Percentiles rank a stretch among this genome's conserved stretches.
phyloP scores from a whole-genome alignment of 2,113 vertebrate genomes.

The Sminthopsis crassicaudata region DNA sequence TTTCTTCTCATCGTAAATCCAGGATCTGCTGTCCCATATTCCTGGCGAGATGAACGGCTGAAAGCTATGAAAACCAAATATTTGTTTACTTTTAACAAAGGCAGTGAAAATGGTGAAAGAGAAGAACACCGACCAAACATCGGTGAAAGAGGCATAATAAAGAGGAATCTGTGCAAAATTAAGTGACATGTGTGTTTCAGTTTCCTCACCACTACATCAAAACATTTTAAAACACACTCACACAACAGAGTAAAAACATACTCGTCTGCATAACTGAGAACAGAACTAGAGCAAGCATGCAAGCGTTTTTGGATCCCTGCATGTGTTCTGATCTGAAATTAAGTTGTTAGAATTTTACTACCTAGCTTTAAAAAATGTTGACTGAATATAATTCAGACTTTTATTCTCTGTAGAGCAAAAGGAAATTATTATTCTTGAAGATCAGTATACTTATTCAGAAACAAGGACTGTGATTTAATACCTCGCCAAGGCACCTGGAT shows the following conservation, averaged over 20 bases:
- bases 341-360: conserved; percentile 55
- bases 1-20: conserved; percentile 99
- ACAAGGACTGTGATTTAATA: conserved; percentile 73
- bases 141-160: conserved; percentile 47
- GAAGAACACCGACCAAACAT: background rate
- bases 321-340: conserved; percentile 56
- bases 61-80: conserved; percentile 87
- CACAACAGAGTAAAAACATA: conserved; percentile 35
- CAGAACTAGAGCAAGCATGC: conserved; percentile 24
- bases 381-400: conserved; percentile 53
- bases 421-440: conserved; percentile 68
- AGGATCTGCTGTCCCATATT: conserved; percentile 90
- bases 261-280: conserved; percentile 59
- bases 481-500: conserved; percentile 72
- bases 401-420: conserved; percentile 60
- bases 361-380: conserved; percentile 50
- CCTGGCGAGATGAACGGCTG: conserved; percentile 90
- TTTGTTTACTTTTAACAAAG: conserved; percentile 52
- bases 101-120: conserved; percentile 24
- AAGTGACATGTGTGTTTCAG: background rate
- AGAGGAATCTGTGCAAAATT: conserved; percentile 56
- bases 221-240: conserved; percentile 39
- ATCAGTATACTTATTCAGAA: conserved; percentile 74
- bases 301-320: conserved; percentile 49
- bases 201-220: conserved; percentile 22